Evolutionary conservation across 2,888 invertebrate species (phyloP).

Genomic region (Adelphocoris suturalis): DNA sequence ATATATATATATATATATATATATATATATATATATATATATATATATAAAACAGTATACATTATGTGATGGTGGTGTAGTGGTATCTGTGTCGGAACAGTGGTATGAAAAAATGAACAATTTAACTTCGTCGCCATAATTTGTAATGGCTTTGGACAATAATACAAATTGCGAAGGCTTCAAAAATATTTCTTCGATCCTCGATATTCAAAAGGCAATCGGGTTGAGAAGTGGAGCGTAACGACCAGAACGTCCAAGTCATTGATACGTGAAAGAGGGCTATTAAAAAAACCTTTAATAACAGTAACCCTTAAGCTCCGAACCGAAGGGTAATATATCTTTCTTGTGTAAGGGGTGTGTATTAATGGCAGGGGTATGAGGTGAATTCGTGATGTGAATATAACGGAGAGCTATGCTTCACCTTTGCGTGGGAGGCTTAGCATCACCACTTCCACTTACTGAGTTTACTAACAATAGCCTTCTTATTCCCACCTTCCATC

Average conservation of each 20-base stretch:
- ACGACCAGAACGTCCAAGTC: slow-evolving; percentile 22
- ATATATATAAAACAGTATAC: too few species aligned
- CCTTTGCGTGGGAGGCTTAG: slow-evolving; percentile 42
- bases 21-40: too few species aligned
- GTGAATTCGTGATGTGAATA: slow-evolving; percentile 45
- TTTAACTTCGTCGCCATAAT: neutral
- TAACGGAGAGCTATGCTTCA: slow-evolving; percentile 27
- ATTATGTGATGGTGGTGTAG: too few species aligned
- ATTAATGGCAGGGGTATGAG: slow-evolving; percentile 49
- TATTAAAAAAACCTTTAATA: slow-evolving; percentile 36
- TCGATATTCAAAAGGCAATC: slow-evolving; percentile 22
- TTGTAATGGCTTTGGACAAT: neutral
- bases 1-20: too few species aligned
- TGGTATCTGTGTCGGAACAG: too few species aligned
- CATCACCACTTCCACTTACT: slow-evolving; percentile 43
- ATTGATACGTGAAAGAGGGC: slow-evolving; percentile 34
- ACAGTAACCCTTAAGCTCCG: neutral
- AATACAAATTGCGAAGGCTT: neutral
- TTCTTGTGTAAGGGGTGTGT: slow-evolving; percentile 13
- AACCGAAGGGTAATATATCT: slow-evolving; percentile 42
- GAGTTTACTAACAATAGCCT: slow-evolving; percentile 54
- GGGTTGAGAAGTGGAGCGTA: slow-evolving; percentile 14
- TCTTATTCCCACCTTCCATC: neutral
- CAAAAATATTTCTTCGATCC: neutral
- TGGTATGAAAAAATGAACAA: neutral